These are phyloP conservation scores for Artibeus jamaicensis DNA, from an alignment of 2,797 vertebrate genomes.

Conservation along the genomic window DNA sequence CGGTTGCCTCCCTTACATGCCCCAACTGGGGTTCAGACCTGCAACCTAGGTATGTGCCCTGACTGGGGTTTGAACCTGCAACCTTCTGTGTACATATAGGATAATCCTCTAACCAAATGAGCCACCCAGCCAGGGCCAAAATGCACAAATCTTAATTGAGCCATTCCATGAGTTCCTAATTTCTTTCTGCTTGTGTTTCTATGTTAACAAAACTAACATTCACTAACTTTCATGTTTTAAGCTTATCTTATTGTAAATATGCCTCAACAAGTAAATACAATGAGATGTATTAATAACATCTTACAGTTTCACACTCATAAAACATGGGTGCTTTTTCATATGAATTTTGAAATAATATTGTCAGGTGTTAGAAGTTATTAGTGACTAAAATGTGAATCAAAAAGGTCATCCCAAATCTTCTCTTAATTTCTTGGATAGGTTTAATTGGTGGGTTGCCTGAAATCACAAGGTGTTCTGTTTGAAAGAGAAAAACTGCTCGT, in stretches of 20 bases:
- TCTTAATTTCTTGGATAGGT: not conserved
- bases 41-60: not conserved
- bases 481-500: not conserved
- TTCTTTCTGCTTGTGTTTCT: not conserved
- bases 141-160: not conserved
- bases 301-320: not conserved
- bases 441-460: not conserved
- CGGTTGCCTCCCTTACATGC: not conserved
- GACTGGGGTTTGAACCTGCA: not conserved
- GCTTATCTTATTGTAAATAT: not conserved
- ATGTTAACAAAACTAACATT: constrained; percentile 27
- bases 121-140: not conserved
- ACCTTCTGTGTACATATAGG: not conserved
- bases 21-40: not conserved
- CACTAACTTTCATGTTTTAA: not conserved
- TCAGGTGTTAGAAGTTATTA: not conserved
- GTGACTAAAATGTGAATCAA: constrained; percentile 14
- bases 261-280: not conserved
- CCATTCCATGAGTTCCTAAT: not conserved
- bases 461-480: not conserved
- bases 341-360: not conserved
- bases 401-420: not conserved
- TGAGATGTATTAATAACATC: not conserved
- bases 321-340: not conserved
- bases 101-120: not conserved